Conservation (phyloP, 2,113 vertebrate genomes). For the Asarcornis scutulata region DNA sequence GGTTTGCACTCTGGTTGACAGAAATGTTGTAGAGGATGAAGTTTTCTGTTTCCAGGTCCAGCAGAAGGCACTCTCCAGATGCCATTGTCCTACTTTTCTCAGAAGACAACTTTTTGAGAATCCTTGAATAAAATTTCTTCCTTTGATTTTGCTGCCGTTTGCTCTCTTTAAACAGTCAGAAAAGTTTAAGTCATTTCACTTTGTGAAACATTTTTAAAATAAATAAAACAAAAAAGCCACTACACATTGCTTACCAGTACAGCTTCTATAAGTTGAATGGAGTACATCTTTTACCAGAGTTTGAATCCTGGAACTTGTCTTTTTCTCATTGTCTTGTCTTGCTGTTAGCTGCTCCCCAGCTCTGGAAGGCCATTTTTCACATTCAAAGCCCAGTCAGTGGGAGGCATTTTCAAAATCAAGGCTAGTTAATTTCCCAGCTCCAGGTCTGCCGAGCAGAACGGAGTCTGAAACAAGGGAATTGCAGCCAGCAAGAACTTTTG, state of each 20-base stretch:
- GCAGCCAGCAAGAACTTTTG: slow-evolving; percentile 63
- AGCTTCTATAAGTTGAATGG: background rate
- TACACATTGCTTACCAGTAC: background rate
- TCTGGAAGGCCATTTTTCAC: background rate
- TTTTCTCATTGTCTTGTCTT: background rate
- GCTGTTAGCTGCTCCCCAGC: background rate
- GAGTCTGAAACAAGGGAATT: background rate
- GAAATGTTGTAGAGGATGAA: slow-evolving; percentile 69
- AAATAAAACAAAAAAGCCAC: background rate
- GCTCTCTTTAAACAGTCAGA: background rate
- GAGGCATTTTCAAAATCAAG: slow-evolving; percentile 16
- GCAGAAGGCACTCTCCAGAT: slow-evolving; percentile 70
- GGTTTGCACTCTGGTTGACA: slow-evolving; percentile 59
- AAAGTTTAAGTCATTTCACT: slow-evolving; percentile 20
- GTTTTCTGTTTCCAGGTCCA: slow-evolving; percentile 69
- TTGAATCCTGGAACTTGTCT: slow-evolving; percentile 18
- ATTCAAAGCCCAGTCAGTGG: background rate
- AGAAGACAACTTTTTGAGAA: background rate
- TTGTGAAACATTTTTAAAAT: background rate
- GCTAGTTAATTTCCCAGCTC: background rate
- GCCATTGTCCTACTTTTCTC: slow-evolving; percentile 73
- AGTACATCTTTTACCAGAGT: background rate
- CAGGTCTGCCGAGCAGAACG: background rate
- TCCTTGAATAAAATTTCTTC: background rate
- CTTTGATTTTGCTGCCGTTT: slow-evolving; percentile 18